phyloP scores from a whole-genome alignment of 1,140 invertebrate species.

The Littorina saxatilis region DNA sequence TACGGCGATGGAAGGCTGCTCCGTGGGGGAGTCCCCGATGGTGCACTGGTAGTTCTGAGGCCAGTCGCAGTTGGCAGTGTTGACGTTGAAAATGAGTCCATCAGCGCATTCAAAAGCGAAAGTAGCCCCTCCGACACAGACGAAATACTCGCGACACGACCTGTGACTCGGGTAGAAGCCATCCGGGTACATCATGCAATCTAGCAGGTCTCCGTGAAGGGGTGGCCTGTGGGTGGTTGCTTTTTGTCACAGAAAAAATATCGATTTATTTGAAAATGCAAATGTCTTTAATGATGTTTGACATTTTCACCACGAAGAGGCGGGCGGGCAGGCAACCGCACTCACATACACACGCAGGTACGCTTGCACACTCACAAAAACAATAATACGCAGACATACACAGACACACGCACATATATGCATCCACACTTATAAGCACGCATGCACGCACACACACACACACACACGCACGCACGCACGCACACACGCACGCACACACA shows the following conservation, averaged over 20 bases:
- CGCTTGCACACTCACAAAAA: background rate
- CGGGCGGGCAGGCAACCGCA: background rate
- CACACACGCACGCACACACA: constrained; percentile 1
- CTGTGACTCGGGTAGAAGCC: constrained; percentile 49
- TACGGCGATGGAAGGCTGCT: background rate
- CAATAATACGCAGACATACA: background rate
- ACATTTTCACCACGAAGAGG: no score
- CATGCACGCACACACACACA: background rate
- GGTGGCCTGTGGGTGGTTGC: background rate
- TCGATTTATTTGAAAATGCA: background rate
- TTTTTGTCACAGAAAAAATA: background rate
- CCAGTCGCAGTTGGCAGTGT: constrained; percentile 42
- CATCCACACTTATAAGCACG: background rate
- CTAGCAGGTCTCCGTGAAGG: background rate
- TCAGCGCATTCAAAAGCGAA: constrained; percentile 37
- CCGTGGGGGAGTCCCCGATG: background rate
- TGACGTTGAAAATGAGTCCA: constrained; percentile 46
- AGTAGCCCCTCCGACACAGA: constrained; percentile 37
- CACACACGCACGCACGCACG: constrained; percentile 13
- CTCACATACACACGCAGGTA: background rate
- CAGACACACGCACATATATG: background rate
- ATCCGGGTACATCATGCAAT: constrained; percentile 37
- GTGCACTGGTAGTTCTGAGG: constrained; percentile 38
- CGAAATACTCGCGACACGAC: constrained; percentile 43
- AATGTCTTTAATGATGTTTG: background rate